Conservation (phyloP, 2,797 vertebrate species). For the Ptychadena robeensis region DNA sequence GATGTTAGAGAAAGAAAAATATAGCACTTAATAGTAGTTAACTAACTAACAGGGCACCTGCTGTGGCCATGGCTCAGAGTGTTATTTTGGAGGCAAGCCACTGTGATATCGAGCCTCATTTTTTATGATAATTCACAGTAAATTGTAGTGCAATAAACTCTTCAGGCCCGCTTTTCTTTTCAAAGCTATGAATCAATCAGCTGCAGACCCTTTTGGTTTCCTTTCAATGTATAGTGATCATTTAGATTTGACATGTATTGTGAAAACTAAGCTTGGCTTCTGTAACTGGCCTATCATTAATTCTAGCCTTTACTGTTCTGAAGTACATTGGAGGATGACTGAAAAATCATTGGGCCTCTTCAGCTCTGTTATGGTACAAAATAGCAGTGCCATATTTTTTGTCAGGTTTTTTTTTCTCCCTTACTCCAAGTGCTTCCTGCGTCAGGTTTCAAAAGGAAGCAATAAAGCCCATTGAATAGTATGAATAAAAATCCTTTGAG, state of each 20-base stretch:
- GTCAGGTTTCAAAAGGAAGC: slow-evolving; percentile 97
- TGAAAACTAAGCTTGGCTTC: slow-evolving; percentile 90
- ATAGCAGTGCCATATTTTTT: slow-evolving; percentile 97
- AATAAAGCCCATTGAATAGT: slow-evolving; percentile 97
- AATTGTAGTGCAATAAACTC: slow-evolving; percentile 90
- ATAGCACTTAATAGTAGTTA: slow-evolving; percentile 6
- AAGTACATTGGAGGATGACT: slow-evolving; percentile 93
- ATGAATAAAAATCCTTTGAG: slow-evolving; percentile 97
- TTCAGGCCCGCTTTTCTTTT: slow-evolving; percentile 91
- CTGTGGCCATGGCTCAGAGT: slow-evolving; percentile 60
- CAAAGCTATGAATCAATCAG: slow-evolving; percentile 95
- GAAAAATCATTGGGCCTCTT: slow-evolving; percentile 93
- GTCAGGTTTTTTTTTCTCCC: slow-evolving; percentile 83
- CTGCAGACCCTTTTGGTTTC: slow-evolving; percentile 84
- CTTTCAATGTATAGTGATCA: slow-evolving; percentile 95
- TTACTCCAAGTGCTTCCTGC: slow-evolving; percentile 96
- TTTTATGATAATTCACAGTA: slow-evolving; percentile 85
- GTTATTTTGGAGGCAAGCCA: slow-evolving; percentile 76
- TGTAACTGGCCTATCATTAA: slow-evolving; percentile 93
- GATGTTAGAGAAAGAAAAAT: background rate
- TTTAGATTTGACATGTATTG: slow-evolving; percentile 98
- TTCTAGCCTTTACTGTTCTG: slow-evolving; percentile 89
- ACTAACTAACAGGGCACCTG: slow-evolving; percentile 26
- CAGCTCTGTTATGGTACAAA: slow-evolving; percentile 91
- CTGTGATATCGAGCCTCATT: slow-evolving; percentile 89